Evolutionary conservation across 2,113 vertebrate genomes (phyloP).

Genomic region (Okapia johnstoni): DNA sequence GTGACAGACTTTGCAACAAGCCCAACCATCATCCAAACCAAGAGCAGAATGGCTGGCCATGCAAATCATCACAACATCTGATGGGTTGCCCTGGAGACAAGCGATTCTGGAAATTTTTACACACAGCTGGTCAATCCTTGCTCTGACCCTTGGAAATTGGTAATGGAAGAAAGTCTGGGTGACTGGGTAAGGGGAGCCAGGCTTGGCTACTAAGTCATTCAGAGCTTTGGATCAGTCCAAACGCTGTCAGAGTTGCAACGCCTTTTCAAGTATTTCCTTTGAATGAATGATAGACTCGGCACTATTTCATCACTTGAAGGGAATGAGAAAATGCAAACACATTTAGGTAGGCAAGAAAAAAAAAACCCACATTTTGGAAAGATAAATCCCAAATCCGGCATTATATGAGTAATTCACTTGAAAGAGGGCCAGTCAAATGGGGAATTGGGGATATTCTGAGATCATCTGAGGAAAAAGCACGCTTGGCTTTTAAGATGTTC

Average conservation of each 20-base stretch:
- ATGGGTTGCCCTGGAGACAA: rapidly evolving
- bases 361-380: not conserved
- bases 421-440: too few species aligned
- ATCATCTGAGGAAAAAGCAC: not conserved
- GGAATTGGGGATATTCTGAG: not conserved
- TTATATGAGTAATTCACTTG: not conserved
- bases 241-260: rapidly evolving
- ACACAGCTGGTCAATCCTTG: too few species aligned
- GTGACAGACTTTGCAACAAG: not conserved
- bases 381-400: not conserved
- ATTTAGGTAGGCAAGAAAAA: not conserved
- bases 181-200: too few species aligned
- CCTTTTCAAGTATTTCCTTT: not conserved
- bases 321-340: not conserved
- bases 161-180: not conserved
- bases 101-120: not conserved
- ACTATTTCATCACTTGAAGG: not conserved
- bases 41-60: not conserved
- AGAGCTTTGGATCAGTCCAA: not conserved
- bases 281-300: not conserved
- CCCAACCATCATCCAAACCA: too few species aligned
- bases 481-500: not conserved
- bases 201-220: not conserved
- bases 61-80: not conserved
- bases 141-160: not conserved